A percentile compares a stretch with the other conserved stretches of the same genome.
Evolutionary conservation across 2,113 vertebrate species (phyloP).

Genomic region (Lota lota): DNA sequence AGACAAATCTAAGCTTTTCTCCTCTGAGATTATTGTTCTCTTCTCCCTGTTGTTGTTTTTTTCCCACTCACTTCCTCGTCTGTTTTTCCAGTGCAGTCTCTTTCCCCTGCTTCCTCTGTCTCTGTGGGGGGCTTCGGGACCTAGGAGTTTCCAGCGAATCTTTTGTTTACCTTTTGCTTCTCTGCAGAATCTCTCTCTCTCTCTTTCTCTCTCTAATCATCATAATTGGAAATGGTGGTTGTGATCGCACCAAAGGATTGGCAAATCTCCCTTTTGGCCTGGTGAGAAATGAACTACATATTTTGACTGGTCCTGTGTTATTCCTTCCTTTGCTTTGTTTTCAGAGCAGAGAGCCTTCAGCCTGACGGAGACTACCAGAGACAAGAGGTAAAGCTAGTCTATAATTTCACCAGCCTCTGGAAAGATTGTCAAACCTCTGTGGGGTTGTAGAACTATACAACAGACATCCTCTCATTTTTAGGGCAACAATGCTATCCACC

Average conservation of each 20-base stretch:
- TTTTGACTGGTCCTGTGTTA: slow-evolving; percentile 4
- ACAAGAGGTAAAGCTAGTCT: slow-evolving; percentile 80
- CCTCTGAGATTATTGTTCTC: slow-evolving; percentile 17
- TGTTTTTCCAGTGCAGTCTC: slow-evolving; percentile 36
- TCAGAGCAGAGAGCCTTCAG: slow-evolving; percentile 79
- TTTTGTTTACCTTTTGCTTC: slow-evolving; percentile 12
- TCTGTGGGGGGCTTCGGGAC: slow-evolving; percentile 39
- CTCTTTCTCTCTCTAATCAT: slow-evolving; percentile 8
- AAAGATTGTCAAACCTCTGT: slow-evolving; percentile 13
- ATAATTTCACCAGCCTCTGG: slow-evolving; percentile 21
- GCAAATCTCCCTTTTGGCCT: background rate
- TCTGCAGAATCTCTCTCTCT: slow-evolving; percentile 4
- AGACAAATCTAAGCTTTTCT: slow-evolving; percentile 17
- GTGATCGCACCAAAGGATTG: slow-evolving; percentile 11
- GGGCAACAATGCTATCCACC: slow-evolving; percentile 26
- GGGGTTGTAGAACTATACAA: slow-evolving; percentile 14
- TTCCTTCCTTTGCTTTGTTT: slow-evolving; percentile 27
- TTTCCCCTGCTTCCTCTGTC: slow-evolving; percentile 38
- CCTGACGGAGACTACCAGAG: slow-evolving; percentile 72
- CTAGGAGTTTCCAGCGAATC: slow-evolving; percentile 17
- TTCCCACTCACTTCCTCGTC: slow-evolving; percentile 37
- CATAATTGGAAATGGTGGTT: slow-evolving; percentile 22
- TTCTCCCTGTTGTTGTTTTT: slow-evolving; percentile 4
- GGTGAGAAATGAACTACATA: background rate
- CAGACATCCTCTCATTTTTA: slow-evolving; percentile 24